Percentiles rank a stretch among this genome's conserved stretches.
phyloP scores from a whole-genome alignment of 2,888 invertebrate genomes.

The Molorchus minor region DNA sequence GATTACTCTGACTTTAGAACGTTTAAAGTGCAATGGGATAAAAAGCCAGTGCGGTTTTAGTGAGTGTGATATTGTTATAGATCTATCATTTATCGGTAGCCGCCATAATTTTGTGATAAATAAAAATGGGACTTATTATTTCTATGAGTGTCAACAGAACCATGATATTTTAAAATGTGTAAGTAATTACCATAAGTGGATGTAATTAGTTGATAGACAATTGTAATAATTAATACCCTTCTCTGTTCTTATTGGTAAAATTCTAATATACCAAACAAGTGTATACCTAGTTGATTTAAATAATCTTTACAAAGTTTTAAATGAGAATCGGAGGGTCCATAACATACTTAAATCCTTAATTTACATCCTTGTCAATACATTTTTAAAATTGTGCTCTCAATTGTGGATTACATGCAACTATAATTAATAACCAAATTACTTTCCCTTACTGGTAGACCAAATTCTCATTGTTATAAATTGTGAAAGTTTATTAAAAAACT shows the following conservation, averaged over 20 bases:
- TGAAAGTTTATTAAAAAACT: no score
- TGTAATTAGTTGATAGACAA: not conserved
- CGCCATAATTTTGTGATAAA: conserved; percentile 41
- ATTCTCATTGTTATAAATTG: no score
- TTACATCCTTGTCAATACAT: no score
- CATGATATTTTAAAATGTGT: conserved; percentile 41
- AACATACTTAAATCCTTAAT: no score
- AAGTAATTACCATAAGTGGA: conserved; percentile 25
- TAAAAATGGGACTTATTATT: conserved; percentile 30
- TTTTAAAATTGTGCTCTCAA: no score
- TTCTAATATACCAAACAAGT: no score
- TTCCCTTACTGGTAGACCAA: no score
- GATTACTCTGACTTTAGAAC: conserved; percentile 1
- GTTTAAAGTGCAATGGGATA: conserved; percentile 10
- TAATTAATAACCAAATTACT: no score
- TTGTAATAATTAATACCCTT: not conserved
- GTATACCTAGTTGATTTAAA: no score
- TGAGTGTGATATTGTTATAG: conserved; percentile 32
- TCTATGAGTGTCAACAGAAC: conserved; percentile 35
- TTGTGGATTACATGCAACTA: no score
- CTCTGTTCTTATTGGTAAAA: not conserved
- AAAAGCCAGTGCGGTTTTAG: conserved; percentile 12
- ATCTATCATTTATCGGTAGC: conserved; percentile 33
- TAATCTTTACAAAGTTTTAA: no score
- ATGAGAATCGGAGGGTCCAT: no score